Evolutionary conservation across 1,140 invertebrate genomes (phyloP).

Genomic region (Sinella curviseta): DNA sequence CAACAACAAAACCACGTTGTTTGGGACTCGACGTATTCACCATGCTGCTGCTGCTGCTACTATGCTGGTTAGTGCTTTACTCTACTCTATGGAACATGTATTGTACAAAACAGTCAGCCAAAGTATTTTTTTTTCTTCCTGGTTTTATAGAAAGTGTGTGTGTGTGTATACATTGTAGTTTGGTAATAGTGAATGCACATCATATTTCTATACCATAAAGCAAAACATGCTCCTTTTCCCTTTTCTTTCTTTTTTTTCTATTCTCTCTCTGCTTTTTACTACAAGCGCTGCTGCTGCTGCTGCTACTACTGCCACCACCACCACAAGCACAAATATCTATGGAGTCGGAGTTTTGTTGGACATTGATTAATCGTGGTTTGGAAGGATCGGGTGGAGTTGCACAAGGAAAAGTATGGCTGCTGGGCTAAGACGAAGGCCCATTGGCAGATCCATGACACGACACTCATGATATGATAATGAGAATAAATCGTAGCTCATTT

Average conservation of each 20-base stretch:
- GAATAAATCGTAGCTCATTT: slow-evolving; percentile 50
- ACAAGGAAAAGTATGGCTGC: slow-evolving; percentile 49
- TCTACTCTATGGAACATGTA: no score
- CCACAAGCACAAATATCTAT: no score
- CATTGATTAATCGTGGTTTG: slow-evolving; percentile 49
- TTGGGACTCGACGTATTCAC: no score
- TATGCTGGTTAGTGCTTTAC: no score
- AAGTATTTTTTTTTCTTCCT: background rate
- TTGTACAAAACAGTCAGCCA: no score
- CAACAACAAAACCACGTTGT: slow-evolving; percentile 6
- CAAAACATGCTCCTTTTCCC: slow-evolving; percentile 24
- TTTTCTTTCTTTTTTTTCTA: slow-evolving; percentile 24
- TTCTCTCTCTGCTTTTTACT: background rate
- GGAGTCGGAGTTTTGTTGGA: slow-evolving; percentile 33
- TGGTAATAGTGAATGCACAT: no score
- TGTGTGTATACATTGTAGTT: no score
- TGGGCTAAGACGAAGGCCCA: slow-evolving; percentile 39
- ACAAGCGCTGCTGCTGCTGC: background rate
- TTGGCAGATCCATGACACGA: slow-evolving; percentile 49
- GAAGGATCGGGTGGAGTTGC: slow-evolving; percentile 50
- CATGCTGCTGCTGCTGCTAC: no score
- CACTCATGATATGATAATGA: slow-evolving; percentile 51
- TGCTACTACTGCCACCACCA: no score
- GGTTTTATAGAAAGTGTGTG: no score
- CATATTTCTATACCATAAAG: slow-evolving; percentile 33